Evolutionary conservation across 1,140 invertebrate species (phyloP).

Genomic region (Caerostris extrusa): DNA sequence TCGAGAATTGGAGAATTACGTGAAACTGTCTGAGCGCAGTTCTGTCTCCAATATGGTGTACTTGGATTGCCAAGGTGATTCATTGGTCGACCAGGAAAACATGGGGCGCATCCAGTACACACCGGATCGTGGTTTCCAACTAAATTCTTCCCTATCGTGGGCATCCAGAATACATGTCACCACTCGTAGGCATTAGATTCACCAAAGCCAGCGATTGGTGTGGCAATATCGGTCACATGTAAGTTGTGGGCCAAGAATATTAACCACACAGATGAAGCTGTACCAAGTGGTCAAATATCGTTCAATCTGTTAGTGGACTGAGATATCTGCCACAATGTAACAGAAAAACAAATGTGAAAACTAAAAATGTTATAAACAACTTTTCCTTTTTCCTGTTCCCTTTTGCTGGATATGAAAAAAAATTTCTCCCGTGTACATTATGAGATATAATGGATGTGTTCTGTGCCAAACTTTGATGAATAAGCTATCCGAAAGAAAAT

Average conservation of each 20-base stretch:
- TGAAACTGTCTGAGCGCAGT: constrained; percentile 20
- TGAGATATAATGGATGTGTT: neutral
- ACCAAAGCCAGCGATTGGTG: constrained; percentile 75
- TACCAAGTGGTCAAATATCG: constrained; percentile 75
- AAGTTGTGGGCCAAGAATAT: constrained; percentile 78
- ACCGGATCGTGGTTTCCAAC: constrained; percentile 78
- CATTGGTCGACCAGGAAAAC: constrained; percentile 78
- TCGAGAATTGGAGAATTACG: constrained; percentile 83
- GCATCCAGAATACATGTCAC: constrained; percentile 77
- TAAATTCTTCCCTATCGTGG: constrained; percentile 73
- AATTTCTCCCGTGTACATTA: neutral
- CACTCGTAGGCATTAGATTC: constrained; percentile 77
- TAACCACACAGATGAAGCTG: constrained; percentile 77
- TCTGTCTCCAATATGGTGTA: constrained; percentile 70
- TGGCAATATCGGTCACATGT: constrained; percentile 79
- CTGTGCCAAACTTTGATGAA: constrained; percentile 17
- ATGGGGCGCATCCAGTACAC: constrained; percentile 77
- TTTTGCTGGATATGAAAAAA: constrained; percentile 16
- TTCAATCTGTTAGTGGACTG: constrained; percentile 78
- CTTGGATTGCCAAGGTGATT: constrained; percentile 78
- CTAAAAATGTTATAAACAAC: neutral
- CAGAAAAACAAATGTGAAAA: neutral
- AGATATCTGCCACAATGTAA: neutral
- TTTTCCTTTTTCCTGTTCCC: constrained; percentile 2
- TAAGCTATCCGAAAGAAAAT: neutral